Evolutionary conservation across 2,797 vertebrate genomes (phyloP), one percentile per base, ranked within the genome.

Genomic region (Scolopax rusticola): DNA sequence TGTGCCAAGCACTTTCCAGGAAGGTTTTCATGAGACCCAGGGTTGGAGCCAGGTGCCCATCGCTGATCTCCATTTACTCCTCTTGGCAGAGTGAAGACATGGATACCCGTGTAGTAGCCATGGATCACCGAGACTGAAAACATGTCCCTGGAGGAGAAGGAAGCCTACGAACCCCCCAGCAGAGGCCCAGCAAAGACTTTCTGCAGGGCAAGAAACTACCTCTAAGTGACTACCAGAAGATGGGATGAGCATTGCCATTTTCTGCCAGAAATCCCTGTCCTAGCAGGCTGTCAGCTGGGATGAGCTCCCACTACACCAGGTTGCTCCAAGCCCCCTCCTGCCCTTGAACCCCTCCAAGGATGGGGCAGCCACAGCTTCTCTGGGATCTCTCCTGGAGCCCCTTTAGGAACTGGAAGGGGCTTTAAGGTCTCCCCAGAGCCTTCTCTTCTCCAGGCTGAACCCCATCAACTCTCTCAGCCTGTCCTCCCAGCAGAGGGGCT

Each of bases 41-140:
- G 4, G 12, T 9, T 21, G 0, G 0, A 77, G 60, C 19, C 60
- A 47, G 23, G 2, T 32, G 41, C 38, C 70, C 81, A 6, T 6
- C 8, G 1, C 33, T 2, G n/a, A 18, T 15, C 5, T 90, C 15
- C 32, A 7, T 16, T 11, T 23, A 2, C 47, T 21, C 11, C 20
- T 36, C 71, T 45, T 5, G 17, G 60, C 59, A 50, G 48, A 28
- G 60, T 30, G 23, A 51, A 27, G 38, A 6, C 68, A 18, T 0
- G 3, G 68, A 53, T 8, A 48, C 19, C 47, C 0, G 1, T 18
- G 32, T 43, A n/a, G 36, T 51, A 43, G 40, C 36, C 53, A 36
- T 16, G 36, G 27, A 64, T 27, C 1, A 0, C 51, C 24, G 33
- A 63, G 33, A 41, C 27, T 56, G 73, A 43, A 77, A 48, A 36